Evolutionary conservation across 2,113 vertebrate species (phyloP).

Genomic region (Myxocyprinus asiaticus): DNA sequence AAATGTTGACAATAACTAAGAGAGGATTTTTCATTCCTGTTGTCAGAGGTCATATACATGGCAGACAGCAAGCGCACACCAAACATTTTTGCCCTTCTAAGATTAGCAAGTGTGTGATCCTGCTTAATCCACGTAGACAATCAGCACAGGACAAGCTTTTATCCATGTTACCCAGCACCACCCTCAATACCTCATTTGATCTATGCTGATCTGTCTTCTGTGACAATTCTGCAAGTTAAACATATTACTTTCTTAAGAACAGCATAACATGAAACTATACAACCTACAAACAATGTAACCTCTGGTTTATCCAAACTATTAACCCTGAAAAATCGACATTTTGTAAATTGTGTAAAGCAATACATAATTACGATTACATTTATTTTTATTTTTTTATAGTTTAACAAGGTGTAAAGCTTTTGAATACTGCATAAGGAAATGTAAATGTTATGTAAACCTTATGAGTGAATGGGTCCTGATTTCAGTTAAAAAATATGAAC

Average conservation of each 20-base stretch:
- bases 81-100: conserved; percentile 31
- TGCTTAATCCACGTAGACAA: conserved; percentile 28
- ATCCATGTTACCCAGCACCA: conserved; percentile 32
- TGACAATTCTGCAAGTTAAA: not conserved
- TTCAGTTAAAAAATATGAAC: not conserved
- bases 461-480: not conserved
- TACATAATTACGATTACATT: not conserved
- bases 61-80: conserved; percentile 1
- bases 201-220: not conserved
- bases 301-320: not conserved
- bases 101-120: conserved; percentile 27
- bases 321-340: not conserved
- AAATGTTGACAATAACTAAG: not conserved
- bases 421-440: not conserved
- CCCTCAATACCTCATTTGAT: conserved; percentile 1
- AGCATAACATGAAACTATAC: not conserved
- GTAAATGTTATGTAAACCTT: not conserved
- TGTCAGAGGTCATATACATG: conserved; percentile 6
- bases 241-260: not conserved
- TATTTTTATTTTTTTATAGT: not conserved
- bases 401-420: not conserved
- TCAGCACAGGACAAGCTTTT: conserved; percentile 32
- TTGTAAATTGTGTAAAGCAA: not conserved
- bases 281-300: not conserved
- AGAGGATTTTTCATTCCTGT: not conserved